These are phyloP conservation scores for Hylaeus volcanicus DNA, from an alignment of 1,140 invertebrate species.

Conservation along the genomic window DNA sequence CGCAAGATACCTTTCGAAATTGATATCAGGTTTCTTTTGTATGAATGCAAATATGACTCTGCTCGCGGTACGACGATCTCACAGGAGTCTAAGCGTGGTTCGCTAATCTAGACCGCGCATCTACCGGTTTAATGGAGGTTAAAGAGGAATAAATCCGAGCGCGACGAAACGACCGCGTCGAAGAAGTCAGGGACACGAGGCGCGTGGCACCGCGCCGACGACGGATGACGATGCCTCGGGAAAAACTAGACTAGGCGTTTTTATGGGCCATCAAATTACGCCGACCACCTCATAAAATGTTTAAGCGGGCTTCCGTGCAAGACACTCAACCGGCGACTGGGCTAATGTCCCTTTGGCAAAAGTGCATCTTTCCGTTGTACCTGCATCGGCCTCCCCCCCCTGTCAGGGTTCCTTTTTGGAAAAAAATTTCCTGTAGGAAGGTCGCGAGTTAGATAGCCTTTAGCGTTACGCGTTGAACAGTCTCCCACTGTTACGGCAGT, in stretches of 20 bases:
- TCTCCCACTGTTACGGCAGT: no score
- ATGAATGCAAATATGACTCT: no score
- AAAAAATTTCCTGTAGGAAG: no score
- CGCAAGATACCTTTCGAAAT: no score
- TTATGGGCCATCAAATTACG: constrained; percentile 82
- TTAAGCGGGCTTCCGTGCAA: constrained; percentile 78
- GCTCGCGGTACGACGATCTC: neutral
- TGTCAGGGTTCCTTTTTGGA: no score
- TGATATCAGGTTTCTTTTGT: no score
- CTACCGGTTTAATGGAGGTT: constrained; percentile 32
- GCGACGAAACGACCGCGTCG: constrained; percentile 47
- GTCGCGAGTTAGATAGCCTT: no score
- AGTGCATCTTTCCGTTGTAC: constrained; percentile 48
- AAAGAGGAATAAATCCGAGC: constrained; percentile 57
- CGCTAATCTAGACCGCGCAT: constrained; percentile 17
- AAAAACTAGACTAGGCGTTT: constrained; percentile 80
- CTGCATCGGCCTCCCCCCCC: neutral
- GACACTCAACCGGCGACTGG: constrained; percentile 67
- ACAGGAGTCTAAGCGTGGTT: neutral
- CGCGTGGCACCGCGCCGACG: constrained; percentile 66
- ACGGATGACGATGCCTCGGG: constrained; percentile 72
- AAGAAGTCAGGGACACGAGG: constrained; percentile 70
- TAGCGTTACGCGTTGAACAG: no score
- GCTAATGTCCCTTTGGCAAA: constrained; percentile 72
- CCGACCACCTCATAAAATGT: constrained; percentile 80